Evolutionary conservation across 2,888 invertebrate genomes (phyloP).

Genomic region (Eupithecia inturbata): DNA sequence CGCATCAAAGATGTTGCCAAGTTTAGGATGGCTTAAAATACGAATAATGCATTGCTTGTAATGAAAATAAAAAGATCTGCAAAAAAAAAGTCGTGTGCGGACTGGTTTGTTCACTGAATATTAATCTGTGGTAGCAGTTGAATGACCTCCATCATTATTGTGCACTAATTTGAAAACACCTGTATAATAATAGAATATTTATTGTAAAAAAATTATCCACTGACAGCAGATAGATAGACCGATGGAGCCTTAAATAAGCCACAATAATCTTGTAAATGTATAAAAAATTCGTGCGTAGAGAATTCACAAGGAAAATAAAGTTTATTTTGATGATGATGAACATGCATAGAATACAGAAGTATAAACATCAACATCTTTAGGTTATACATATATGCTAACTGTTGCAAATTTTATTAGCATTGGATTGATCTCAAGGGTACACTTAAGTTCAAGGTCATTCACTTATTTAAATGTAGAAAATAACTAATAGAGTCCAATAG

Average conservation of each 20-base stretch:
- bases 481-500: background rate
- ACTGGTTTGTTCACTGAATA: too few species aligned
- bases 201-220: background rate
- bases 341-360: background rate
- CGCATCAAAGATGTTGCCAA: too few species aligned
- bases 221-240: background rate
- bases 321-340: background rate
- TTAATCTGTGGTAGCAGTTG: too few species aligned
- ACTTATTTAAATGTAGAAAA: background rate
- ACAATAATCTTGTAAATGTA: background rate
- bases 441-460: slow-evolving; percentile 12
- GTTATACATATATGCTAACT: slow-evolving; percentile 29
- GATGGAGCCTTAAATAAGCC: background rate
- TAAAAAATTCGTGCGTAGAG: slow-evolving; percentile 9
- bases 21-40: too few species aligned
- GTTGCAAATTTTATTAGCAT: slow-evolving; percentile 18
- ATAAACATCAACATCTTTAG: background rate
- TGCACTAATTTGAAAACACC: too few species aligned
- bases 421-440: slow-evolving; percentile 25
- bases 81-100: too few species aligned
- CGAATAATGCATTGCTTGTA: too few species aligned
- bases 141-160: too few species aligned
- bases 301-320: slow-evolving; percentile 26
- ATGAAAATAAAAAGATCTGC: too few species aligned
- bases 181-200: too few species aligned